Base-by-base conservation (phyloP, 2,797 vertebrate genomes). In the Molossus molossus region DNA sequence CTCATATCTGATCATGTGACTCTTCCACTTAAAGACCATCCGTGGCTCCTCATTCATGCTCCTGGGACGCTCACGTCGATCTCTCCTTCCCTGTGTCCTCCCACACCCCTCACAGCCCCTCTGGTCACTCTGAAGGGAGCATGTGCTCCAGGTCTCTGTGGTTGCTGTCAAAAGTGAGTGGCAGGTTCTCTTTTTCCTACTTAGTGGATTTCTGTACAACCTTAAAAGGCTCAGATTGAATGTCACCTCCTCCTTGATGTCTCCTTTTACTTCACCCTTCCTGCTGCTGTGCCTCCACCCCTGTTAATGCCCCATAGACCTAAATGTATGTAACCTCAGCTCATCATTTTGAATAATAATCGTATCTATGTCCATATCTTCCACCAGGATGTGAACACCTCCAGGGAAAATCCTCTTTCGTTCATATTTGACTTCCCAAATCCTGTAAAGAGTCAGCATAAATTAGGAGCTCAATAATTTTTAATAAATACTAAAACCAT, bases 391-490 rank as follows among this genome's bases (percentile, higher is more conserved):
- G 29, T 21, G 82, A 75, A 14, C 3, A 53, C 20, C 2, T 33
- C 11, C 37, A 23, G 76, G 18, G 40, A 33, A 79, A 81, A 81
- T 48, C 6, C 25, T 65, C 29, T 25, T 85, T 45, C 1, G 6
- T 77, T 82, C 27, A 25, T 45, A 50, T 87, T 48, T 83, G 45
- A 29, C 64, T 93, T 77, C 62, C 45, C 55, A 14, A 86, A 81
- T 48, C 20, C 37, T 60, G 20, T 48, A n/a, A 33, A 10, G 29
- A 17, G 21, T 62, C 45, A 45, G 27, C 37, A 53, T 60, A 55
- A 67, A 82, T 60, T 12, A 92, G 40, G 29, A 87, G 33, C n/a
- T 82, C 33, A 17, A 3, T 67, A 57, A 65, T 70, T 65, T 2
- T 40, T 83, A 82, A 9, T 33, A 33, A 70, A 72, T 37, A 37